A percentile compares a stretch with the other conserved stretches of the same genome.
Evolutionary conservation across 2,888 invertebrate genomes (phyloP).

Genomic region (Taphrorychus bicolor): DNA sequence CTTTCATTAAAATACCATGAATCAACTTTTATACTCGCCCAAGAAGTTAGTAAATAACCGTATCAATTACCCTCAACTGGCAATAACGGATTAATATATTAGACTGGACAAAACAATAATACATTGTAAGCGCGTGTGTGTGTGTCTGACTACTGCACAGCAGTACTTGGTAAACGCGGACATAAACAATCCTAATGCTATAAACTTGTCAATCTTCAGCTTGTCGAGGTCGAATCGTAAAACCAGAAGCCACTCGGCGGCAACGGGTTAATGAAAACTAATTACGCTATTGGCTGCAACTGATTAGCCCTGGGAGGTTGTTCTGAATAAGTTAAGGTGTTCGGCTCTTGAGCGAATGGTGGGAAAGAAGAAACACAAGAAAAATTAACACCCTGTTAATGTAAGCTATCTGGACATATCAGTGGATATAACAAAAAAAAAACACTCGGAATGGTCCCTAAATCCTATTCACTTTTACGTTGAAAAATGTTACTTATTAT

Average conservation of each 20-base stretch:
- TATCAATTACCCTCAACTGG: background rate
- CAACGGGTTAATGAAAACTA: background rate
- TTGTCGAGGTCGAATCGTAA: constrained; percentile 3
- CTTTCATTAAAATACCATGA: background rate
- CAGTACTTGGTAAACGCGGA: background rate
- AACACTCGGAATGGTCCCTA: too few species aligned
- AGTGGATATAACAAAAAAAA: too few species aligned
- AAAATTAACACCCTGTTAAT: too few species aligned
- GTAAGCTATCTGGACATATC: too few species aligned
- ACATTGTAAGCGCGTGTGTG: background rate
- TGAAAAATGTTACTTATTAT: too few species aligned
- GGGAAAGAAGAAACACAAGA: background rate
- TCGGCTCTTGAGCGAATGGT: background rate
- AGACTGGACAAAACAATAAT: background rate
- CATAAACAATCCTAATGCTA: constrained; percentile 1
- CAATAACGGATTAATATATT: background rate
- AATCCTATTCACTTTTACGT: too few species aligned
- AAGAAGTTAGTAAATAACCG: background rate
- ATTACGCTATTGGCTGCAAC: background rate
- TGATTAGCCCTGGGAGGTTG: constrained; percentile 3
- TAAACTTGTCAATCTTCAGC: constrained; percentile 6
- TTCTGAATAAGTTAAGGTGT: background rate
- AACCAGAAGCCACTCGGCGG: constrained; percentile 3
- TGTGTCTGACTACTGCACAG: background rate
- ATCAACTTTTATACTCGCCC: background rate